Percentiles rank a stretch among this genome's conserved stretches.
These are phyloP conservation scores for Tympanuchus pallidicinctus DNA, from an alignment of 2,113 vertebrate species.

Conservation along the genomic window DNA sequence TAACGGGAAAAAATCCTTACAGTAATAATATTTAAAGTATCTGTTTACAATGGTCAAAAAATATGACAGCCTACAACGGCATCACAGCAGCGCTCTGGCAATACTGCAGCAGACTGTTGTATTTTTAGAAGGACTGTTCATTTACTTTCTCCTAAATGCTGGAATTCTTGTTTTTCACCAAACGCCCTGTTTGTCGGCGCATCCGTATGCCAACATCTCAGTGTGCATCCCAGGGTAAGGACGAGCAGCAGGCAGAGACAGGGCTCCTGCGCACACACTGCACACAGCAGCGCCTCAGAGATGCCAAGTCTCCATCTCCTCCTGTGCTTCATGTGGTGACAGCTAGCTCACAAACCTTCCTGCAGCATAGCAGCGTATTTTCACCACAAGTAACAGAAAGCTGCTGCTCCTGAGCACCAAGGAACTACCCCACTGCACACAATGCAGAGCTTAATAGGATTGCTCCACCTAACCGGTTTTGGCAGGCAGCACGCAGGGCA, in stretches of 20 bases:
- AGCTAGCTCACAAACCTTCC: slow-evolving; percentile 32
- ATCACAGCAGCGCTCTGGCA: slow-evolving; percentile 55
- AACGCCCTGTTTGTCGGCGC: not conserved
- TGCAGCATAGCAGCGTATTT: not conserved
- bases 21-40: slow-evolving; percentile 28
- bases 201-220: slow-evolving; percentile 42
- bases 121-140: slow-evolving; percentile 69
- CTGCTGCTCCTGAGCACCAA: not conserved
- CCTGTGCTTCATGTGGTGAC: not conserved
- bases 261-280: slow-evolving; percentile 17
- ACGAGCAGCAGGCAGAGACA: slow-evolving; percentile 23
- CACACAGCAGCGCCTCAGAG: slow-evolving; percentile 4
- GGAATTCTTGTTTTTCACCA: slow-evolving; percentile 60
- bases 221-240: slow-evolving; percentile 19
- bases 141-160: slow-evolving; percentile 55
- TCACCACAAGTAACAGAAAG: not conserved
- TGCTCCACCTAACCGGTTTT: slow-evolving; percentile 19
- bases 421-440: slow-evolving; percentile 15
- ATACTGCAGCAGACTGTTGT: slow-evolving; percentile 58
- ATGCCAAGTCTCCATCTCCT: slow-evolving; percentile 36
- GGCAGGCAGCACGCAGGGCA: not conserved
- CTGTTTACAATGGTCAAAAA: slow-evolving; percentile 69
- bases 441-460: not conserved
- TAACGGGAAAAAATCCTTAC: slow-evolving; percentile 53
- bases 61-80: slow-evolving; percentile 50